Percentiles rank a stretch among this genome's conserved stretches.
Conservation (phyloP, 2,113 vertebrate species). For the Ictalurus punctatus region DNA sequence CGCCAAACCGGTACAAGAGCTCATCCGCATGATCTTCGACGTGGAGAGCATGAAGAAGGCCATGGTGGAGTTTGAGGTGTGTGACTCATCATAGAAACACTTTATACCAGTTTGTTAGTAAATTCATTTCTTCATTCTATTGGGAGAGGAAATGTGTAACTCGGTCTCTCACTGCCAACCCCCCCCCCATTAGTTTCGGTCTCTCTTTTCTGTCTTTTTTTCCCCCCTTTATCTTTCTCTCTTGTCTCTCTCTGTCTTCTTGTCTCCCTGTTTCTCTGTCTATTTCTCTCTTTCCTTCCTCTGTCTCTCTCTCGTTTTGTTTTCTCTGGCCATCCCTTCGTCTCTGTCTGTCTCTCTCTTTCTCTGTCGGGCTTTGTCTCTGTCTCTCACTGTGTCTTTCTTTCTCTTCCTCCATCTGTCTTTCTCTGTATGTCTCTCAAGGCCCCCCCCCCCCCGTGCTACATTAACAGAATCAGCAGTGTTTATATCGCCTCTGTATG, state of each 20-base stretch:
- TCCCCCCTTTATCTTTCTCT: neutral
- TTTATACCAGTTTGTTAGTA: neutral
- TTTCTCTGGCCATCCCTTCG: too few relatives aligned
- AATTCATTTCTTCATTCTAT: neutral
- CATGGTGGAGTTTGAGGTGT: conserved; percentile 98
- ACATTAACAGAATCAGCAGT: neutral
- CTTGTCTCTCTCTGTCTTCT: neutral
- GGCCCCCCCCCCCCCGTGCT: neutral
- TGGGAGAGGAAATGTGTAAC: neutral
- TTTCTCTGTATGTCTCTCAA: too few relatives aligned
- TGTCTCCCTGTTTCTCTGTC: neutral
- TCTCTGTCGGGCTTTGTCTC: neutral
- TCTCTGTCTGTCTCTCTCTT: neutral
- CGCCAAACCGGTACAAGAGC: conserved; percentile 85
- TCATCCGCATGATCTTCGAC: conserved; percentile 95
- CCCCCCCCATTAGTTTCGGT: too few relatives aligned
- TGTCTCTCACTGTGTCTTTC: neutral
- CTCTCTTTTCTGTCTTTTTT: neutral
- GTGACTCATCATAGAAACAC: neutral
- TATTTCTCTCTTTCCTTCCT: neutral
- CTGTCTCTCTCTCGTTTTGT: neutral
- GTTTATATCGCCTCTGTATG: neutral
- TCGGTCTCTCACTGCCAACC: neutral
- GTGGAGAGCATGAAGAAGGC: conserved; percentile 99
- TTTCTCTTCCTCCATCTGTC: neutral